Evolutionary conservation across 2,113 vertebrate species (phyloP), one percentile per base, ranked within the genome.

Genomic region (Oncorhynchus masou): DNA sequence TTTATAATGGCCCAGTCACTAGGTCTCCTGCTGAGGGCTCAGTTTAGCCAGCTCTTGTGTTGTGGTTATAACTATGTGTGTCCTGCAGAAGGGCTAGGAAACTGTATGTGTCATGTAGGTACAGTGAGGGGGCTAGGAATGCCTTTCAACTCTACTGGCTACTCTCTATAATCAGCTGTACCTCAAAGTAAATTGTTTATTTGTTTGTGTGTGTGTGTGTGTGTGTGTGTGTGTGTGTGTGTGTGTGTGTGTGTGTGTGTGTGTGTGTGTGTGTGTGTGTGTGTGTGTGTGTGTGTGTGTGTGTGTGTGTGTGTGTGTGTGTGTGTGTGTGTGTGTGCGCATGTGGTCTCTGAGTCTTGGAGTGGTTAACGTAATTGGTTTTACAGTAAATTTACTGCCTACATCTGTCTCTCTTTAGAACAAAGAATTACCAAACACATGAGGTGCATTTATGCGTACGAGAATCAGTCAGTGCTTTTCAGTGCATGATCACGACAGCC

Each of bases 311-410:
- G 9, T 15, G 25, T 66, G 64, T 29, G 64, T 66, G 24, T 86
- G 86, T 57, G 68, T 25, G 60, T 64, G 31, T 75, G 83, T 81
- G 87, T 85, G 66, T 68, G 73, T 49, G 49, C 70, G 86, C 80
- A 88, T 91, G 90, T 88, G 91, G 90, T 89, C 75, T 57, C 83
- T 85, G 85, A 70, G 81, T 89, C 81, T 82, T 79, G 79, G 83
- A 83, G 82, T 79, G 80, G 80, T 91, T 85, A 83, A 79, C 86
- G 85, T 89, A 90, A 88, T 86, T 91, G 90, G 86, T 89, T 92
- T 91, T 87, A 89, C 83, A 84, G 90, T 86, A 91, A 91, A 88
- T 84, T 84, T 86, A 77, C 85, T 85, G 83, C 87, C 90, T 88
- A 80, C 90, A 83, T 83, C 82, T 82, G 82, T 85, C 87, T 85